phyloP scores from a whole-genome alignment of 1,140 invertebrate species.

The Dreissena polymorpha region DNA sequence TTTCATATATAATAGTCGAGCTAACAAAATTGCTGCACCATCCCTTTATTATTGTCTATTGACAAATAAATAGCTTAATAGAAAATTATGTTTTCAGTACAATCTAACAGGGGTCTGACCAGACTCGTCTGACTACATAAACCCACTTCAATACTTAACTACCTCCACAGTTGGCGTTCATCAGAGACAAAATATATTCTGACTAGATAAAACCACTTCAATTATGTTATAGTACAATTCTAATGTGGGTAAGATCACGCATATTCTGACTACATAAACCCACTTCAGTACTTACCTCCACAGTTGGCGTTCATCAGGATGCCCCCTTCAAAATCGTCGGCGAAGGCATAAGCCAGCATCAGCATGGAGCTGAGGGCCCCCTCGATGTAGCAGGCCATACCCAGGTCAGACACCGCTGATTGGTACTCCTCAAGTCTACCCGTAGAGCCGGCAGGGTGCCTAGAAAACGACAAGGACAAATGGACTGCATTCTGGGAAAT shows the following conservation, averaged over 20 bases:
- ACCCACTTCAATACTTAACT: too few species aligned
- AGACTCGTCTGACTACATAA: too few species aligned
- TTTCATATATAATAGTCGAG: too few species aligned
- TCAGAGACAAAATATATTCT: too few species aligned
- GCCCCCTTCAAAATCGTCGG: slow-evolving; percentile 66
- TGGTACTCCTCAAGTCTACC: slow-evolving; percentile 63
- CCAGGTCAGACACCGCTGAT: slow-evolving; percentile 58
- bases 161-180: too few species aligned
- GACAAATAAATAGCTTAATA: neutral
- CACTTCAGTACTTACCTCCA: slow-evolving; percentile 64
- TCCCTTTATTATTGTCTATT: too few species aligned
- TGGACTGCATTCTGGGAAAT: too few species aligned
- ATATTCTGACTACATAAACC: neutral
- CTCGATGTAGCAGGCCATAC: slow-evolving; percentile 73
- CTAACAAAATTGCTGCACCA: too few species aligned
- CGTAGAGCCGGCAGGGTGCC: slow-evolving; percentile 54
- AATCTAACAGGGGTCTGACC: neutral
- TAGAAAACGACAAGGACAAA: neutral
- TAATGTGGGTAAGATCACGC: neutral
- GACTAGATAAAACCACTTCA: neutral
- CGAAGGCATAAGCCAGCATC: slow-evolving; percentile 69
- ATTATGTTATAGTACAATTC: neutral
- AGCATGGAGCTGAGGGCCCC: slow-evolving; percentile 71
- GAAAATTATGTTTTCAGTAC: neutral
- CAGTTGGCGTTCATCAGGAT: slow-evolving; percentile 73